Evolutionary conservation across 2,797 vertebrate genomes (phyloP), one percentile per base, ranked within the genome.

Genomic region (Amazona finschi): DNA sequence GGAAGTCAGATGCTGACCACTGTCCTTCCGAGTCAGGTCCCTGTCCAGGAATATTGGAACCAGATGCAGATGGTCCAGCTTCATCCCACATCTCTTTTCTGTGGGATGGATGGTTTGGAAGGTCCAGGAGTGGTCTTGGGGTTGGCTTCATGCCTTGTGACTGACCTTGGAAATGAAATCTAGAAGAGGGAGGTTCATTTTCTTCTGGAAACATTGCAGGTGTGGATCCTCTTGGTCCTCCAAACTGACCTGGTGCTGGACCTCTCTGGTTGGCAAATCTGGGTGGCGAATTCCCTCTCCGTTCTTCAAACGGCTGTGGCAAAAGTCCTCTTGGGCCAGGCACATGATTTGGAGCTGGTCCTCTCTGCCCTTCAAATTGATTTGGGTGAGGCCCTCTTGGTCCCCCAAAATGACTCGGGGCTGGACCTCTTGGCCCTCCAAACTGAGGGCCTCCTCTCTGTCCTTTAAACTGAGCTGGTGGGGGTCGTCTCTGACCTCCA

Each of bases 41-140:
- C n/a, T 97, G 98, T 20, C 97, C 97, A 9, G 96, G 86, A 24
- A 91, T 86, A 89, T 96, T 97, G 14, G 97, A 74, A 80, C 98
- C 95, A 7, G 97, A 93, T 57, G 98, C 62, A 58, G 97, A 70
- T 2, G 97, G 93, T 6, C 96, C 96, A 18, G 87, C 97, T 95
- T 98, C 98, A 10, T 98, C 97, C 98, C 98, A 98, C 43, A 97
- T 89, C 25, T 98, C 98, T 94, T 97, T 97, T 66, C 98, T 95
- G 80, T 97, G 98, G 61, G 90, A 97, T 7, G 98, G 98, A 94
- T 99, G 97, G 82, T 94, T 98, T 47, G 99, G 99, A 80, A 99
- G 98, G 94, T 99, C 98, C 87, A 98, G 98, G 76, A 98, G 97
- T 53, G 98, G 98, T 66, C 98, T 97, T 44, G 98, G 98, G 8